These are phyloP conservation scores for Rhyacichthys aspro DNA, from an alignment of 2,797 vertebrate genomes.

Conservation along the genomic window DNA sequence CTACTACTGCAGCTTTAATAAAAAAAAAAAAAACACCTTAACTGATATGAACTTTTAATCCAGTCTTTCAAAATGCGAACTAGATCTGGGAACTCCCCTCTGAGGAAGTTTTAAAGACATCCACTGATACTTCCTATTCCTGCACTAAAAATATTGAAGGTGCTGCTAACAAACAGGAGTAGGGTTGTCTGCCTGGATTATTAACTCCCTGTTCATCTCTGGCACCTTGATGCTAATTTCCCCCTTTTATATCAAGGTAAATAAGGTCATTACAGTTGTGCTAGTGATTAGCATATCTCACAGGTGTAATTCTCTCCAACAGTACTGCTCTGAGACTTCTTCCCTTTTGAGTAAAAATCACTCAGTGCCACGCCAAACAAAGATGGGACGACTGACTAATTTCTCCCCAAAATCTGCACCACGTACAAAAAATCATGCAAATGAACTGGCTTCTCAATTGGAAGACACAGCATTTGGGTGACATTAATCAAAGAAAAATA, in stretches of 20 bases:
- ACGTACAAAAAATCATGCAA: constrained; percentile 89
- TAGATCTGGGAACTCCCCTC: too few relatives aligned
- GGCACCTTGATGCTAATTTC: constrained; percentile 81
- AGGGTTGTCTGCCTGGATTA: constrained; percentile 73
- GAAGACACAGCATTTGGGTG: constrained; percentile 86
- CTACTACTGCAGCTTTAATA: too few relatives aligned
- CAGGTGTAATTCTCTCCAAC: constrained; percentile 81
- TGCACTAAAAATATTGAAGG: constrained; percentile 42
- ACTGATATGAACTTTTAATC: too few relatives aligned
- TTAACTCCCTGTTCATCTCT: constrained; percentile 82
- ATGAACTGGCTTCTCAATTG: constrained; percentile 81
- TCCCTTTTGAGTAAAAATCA: constrained; percentile 73
- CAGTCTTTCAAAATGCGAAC: too few relatives aligned
- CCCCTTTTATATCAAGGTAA: constrained; percentile 84
- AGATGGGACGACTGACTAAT: constrained; percentile 81
- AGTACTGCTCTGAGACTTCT: constrained; percentile 69
- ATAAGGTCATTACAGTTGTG: constrained; percentile 83
- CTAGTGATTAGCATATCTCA: constrained; percentile 83
- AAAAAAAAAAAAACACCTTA: too few relatives aligned
- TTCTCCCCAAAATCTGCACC: constrained; percentile 83
- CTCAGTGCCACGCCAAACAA: constrained; percentile 80
- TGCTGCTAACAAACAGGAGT: constrained; percentile 58
- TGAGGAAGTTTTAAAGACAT: constrained; percentile 71
- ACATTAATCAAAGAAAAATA: constrained; percentile 89
- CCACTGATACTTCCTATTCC: too few relatives aligned